Evolutionary conservation across 2,797 vertebrate species (phyloP).

Genomic region (Amphiprion clarkii): DNA sequence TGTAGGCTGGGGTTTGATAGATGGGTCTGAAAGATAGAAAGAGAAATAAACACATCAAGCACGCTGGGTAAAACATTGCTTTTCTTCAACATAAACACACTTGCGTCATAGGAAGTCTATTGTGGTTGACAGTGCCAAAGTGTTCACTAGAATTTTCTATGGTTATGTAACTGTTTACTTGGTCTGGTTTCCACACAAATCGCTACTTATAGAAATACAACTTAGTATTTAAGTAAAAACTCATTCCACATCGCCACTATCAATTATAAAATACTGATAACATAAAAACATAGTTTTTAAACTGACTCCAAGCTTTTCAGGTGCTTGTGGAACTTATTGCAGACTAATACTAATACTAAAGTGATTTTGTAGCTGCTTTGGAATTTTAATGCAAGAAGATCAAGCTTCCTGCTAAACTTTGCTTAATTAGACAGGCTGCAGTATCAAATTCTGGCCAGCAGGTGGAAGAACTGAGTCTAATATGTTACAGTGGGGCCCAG

Average conservation of each 20-base stretch:
- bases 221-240: not conserved
- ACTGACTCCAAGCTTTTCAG: no score
- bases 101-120: slow-evolving; percentile 62
- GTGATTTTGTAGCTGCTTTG: not conserved
- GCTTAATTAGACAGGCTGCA: slow-evolving; percentile 32
- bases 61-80: not conserved
- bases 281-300: not conserved
- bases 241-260: not conserved
- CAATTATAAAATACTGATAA: not conserved
- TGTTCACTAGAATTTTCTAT: slow-evolving; percentile 39
- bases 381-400: slow-evolving; percentile 6
- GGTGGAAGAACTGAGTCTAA: slow-evolving; percentile 61
- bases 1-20: slow-evolving; percentile 87
- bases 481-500: slow-evolving; percentile 63
- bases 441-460: slow-evolving; percentile 55
- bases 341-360: not conserved
- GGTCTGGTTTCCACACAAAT: slow-evolving; percentile 22
- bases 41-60: slow-evolving; percentile 4
- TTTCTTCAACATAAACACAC: slow-evolving; percentile 27
- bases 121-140: slow-evolving; percentile 47
- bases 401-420: not conserved
- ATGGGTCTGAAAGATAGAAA: slow-evolving; percentile 83
- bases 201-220: not conserved
- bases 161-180: slow-evolving; percentile 38
- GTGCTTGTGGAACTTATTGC: not conserved